These are phyloP conservation scores for Platypus cylindrus DNA, from an alignment of 2,888 invertebrate species.

Conservation along the genomic window DNA sequence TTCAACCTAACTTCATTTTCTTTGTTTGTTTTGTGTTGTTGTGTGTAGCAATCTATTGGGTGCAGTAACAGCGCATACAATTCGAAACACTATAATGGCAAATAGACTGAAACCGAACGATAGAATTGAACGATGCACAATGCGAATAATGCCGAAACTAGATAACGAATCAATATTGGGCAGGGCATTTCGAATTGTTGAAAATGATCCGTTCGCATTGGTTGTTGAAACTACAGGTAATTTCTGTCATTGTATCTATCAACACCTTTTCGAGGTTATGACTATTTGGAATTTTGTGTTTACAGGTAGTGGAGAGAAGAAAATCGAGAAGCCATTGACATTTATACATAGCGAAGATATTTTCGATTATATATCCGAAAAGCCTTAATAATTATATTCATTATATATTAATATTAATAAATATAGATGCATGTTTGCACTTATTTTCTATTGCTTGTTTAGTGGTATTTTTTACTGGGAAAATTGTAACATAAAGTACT, in stretches of 20 bases:
- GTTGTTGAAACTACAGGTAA: slow-evolving; percentile 37
- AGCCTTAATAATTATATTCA: too few species aligned
- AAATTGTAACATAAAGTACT: too few species aligned
- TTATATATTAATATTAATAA: too few species aligned
- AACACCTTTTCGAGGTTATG: neutral
- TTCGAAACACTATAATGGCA: slow-evolving; percentile 54
- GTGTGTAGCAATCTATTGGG: slow-evolving; percentile 47
- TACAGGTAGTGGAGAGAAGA: slow-evolving; percentile 7
- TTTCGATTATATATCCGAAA: slow-evolving; percentile 1
- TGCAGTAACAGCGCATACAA: slow-evolving; percentile 54
- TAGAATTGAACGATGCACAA: slow-evolving; percentile 49
- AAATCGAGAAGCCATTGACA: slow-evolving; percentile 12
- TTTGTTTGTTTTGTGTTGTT: too few species aligned
- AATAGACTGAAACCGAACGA: slow-evolving; percentile 46
- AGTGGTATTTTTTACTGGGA: too few species aligned
- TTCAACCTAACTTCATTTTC: too few species aligned
- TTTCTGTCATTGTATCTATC: neutral
- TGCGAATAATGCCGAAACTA: slow-evolving; percentile 61
- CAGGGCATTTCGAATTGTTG: slow-evolving; percentile 61
- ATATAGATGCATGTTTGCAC: too few species aligned
- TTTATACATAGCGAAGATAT: slow-evolving; percentile 11
- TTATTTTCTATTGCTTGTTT: too few species aligned
- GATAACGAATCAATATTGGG: slow-evolving; percentile 53
- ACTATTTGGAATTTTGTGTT: slow-evolving; percentile 2
- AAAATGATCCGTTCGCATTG: slow-evolving; percentile 64